Conservation (phyloP, 2,113 vertebrate species). For the Pyrgilauda ruficollis region DNA sequence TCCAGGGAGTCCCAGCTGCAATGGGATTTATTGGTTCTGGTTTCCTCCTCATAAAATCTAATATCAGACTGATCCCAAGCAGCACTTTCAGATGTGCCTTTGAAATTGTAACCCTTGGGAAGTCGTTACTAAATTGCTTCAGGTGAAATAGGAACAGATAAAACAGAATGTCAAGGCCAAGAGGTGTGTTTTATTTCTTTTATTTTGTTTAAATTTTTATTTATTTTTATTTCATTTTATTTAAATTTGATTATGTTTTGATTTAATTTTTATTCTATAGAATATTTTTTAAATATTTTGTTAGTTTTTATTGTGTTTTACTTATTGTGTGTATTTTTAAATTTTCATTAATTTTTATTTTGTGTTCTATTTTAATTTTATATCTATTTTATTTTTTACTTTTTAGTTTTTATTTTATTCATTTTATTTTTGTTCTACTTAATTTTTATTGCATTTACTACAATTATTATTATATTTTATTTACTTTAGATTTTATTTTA, state of each 20-base stretch:
- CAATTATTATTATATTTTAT: no score
- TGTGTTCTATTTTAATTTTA: background rate
- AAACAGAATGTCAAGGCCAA: background rate
- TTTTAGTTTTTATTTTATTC: no score
- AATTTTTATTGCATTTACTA: no score
- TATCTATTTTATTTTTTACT: no score
- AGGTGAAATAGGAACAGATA: background rate
- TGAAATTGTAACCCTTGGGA: background rate
- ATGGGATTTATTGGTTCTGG: background rate
- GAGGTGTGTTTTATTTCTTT: background rate
- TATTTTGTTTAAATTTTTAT: background rate
- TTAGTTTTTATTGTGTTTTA: background rate
- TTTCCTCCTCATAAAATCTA: background rate
- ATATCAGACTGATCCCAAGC: background rate
- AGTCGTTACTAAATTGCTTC: no score
- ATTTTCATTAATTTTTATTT: background rate
- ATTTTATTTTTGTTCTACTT: no score
- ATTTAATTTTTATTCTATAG: background rate
- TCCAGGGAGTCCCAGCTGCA: background rate
- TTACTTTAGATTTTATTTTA: no score
- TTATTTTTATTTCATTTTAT: no score
- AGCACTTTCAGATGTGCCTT: rapidly evolving
- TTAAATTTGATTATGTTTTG: background rate
- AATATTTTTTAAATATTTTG: background rate
- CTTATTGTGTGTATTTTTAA: background rate